A percentile compares a stretch with the other conserved stretches of the same genome.
phyloP scores from a whole-genome alignment of 2,797 vertebrate species.

The Steatocranus sp. region DNA sequence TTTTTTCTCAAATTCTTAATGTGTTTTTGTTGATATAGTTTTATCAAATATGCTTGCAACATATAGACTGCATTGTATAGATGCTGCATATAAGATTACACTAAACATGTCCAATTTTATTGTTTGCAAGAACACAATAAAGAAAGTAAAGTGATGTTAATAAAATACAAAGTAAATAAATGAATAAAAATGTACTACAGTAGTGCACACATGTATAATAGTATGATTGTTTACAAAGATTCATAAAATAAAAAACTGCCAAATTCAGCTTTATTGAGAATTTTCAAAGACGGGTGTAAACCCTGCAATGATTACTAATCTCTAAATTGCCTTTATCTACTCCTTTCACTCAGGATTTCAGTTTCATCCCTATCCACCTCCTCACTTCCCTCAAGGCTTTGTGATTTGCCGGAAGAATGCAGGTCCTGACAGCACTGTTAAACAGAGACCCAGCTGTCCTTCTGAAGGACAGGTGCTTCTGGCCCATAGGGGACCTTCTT shows the following conservation, averaged over 20 bases:
- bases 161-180: neutral
- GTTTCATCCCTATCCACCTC: constrained; percentile 14
- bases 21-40: neutral
- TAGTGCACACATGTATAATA: neutral
- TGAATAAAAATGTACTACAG: neutral
- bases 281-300: neutral
- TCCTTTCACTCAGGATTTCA: constrained; percentile 11
- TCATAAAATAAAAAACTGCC: neutral
- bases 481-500: neutral
- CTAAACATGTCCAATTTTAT: neutral
- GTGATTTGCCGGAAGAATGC: constrained; percentile 31
- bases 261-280: neutral
- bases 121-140: neutral
- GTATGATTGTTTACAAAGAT: neutral
- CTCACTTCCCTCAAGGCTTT: constrained; percentile 7
- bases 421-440: constrained; percentile 44
- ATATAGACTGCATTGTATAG: fast-evolving
- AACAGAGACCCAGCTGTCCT: constrained; percentile 16
- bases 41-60: neutral
- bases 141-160: neutral
- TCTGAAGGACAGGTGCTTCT: constrained; percentile 50
- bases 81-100: neutral
- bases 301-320: constrained; percentile 1
- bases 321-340: neutral
- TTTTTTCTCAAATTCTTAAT: neutral